Evolutionary conservation across 2,888 invertebrate genomes (phyloP).

Genomic region (Amphipoea lucens): DNA sequence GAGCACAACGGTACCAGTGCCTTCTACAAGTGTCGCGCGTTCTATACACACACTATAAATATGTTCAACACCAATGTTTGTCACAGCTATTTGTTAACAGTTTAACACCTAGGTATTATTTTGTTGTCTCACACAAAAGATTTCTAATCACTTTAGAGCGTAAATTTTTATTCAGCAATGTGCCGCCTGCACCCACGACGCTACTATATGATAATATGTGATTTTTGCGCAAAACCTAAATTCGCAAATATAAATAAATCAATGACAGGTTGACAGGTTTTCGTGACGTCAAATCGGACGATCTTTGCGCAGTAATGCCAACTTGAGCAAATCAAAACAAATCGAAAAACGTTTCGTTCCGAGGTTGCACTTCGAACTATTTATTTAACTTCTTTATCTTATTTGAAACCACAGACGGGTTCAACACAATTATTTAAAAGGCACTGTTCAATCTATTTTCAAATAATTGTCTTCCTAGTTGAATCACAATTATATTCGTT

Average conservation of each 20-base stretch:
- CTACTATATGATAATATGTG: slow-evolving; percentile 32
- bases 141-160: slow-evolving; percentile 8
- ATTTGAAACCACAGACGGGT: background rate
- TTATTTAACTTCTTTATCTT: background rate
- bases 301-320: slow-evolving; percentile 74
- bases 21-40: slow-evolving; percentile 48
- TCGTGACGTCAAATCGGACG: slow-evolving; percentile 85
- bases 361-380: background rate
- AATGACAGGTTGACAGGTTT: slow-evolving; percentile 77
- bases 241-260: slow-evolving; percentile 78
- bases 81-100: background rate
- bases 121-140: slow-evolving; percentile 11
- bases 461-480: background rate
- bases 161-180: background rate
- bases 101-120: background rate
- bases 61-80: slow-evolving; percentile 18
- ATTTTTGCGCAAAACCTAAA: slow-evolving; percentile 56
- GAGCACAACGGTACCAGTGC: slow-evolving; percentile 7
- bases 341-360: slow-evolving; percentile 60
- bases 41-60: slow-evolving; percentile 6
- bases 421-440: background rate
- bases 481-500: background rate
- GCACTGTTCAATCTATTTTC: background rate
- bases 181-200: background rate
- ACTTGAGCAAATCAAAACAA: slow-evolving; percentile 76